Evolutionary conservation across 2,888 invertebrate species (phyloP).

Genomic region (Agrochola macilenta): DNA sequence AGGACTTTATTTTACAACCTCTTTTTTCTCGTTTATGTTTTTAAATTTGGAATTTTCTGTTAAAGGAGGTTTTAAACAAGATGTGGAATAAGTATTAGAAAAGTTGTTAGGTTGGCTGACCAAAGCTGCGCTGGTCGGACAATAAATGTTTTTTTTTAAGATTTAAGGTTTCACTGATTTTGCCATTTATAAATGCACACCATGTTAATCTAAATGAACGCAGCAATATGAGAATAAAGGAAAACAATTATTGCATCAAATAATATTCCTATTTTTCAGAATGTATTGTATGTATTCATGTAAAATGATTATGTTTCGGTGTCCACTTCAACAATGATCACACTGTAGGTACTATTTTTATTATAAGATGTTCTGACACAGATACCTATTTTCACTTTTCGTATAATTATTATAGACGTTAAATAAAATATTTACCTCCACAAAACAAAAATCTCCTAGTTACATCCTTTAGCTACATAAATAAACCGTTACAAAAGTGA

Average conservation of each 20-base stretch:
- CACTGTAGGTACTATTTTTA: neutral
- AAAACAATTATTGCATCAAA: neutral
- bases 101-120: neutral
- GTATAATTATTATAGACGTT: neutral
- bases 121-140: neutral
- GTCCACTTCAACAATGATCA: neutral
- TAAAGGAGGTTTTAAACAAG: constrained; percentile 28
- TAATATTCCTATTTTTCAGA: neutral
- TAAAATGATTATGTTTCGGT: neutral
- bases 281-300: neutral
- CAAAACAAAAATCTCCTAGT: neutral
- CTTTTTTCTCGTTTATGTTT: constrained; percentile 40
- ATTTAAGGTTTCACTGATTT: neutral
- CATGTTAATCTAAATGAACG: neutral
- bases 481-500: constrained; percentile 13
- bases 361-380: neutral
- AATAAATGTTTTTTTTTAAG: neutral
- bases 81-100: constrained; percentile 27
- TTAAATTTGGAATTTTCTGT: constrained; percentile 30
- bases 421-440: neutral
- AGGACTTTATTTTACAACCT: constrained; percentile 60
- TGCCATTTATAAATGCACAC: no score
- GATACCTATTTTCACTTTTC: neutral
- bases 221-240: neutral
- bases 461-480: neutral